Conservation (phyloP, 1,140 invertebrate genomes). For the Drosophila bocqueti region DNA sequence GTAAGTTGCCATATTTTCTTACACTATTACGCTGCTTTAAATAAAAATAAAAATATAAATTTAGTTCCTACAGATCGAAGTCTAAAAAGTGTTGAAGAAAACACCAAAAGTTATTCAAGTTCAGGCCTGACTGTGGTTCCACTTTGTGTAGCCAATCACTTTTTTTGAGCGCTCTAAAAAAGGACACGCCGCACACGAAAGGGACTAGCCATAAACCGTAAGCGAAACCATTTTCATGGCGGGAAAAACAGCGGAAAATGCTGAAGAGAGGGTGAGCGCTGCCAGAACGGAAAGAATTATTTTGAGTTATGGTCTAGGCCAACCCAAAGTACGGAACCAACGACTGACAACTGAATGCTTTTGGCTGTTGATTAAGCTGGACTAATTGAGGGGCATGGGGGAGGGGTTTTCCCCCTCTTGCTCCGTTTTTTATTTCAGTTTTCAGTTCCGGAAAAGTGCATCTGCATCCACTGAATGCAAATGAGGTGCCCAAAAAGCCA, state of each 20-base stretch:
- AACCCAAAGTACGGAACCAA: neutral
- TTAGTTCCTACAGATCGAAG: neutral
- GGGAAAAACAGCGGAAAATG: neutral
- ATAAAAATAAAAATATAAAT: neutral
- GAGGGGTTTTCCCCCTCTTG: too few species aligned
- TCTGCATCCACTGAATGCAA: constrained; percentile 25
- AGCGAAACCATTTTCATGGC: constrained; percentile 14
- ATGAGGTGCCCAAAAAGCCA: constrained; percentile 22
- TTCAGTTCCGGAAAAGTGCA: constrained; percentile 3
- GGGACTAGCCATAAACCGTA: constrained; percentile 14
- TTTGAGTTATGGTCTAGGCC: constrained; percentile 28
- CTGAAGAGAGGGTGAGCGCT: neutral
- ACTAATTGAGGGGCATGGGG: constrained; percentile 2
- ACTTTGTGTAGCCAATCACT: constrained; percentile 2
- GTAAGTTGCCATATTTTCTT: neutral
- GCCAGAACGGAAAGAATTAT: constrained; percentile 12
- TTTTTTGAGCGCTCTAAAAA: constrained; percentile 7
- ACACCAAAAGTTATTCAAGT: too few species aligned
- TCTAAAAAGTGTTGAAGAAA: neutral
- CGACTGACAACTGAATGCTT: neutral
- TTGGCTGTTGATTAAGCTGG: constrained; percentile 21
- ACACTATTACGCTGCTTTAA: neutral
- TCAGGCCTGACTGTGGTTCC: neutral
- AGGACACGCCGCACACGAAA: constrained; percentile 1
- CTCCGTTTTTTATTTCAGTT: neutral